Base-by-base conservation (phyloP, 2,113 vertebrate species). In the Apodemus speciosus region DNA sequence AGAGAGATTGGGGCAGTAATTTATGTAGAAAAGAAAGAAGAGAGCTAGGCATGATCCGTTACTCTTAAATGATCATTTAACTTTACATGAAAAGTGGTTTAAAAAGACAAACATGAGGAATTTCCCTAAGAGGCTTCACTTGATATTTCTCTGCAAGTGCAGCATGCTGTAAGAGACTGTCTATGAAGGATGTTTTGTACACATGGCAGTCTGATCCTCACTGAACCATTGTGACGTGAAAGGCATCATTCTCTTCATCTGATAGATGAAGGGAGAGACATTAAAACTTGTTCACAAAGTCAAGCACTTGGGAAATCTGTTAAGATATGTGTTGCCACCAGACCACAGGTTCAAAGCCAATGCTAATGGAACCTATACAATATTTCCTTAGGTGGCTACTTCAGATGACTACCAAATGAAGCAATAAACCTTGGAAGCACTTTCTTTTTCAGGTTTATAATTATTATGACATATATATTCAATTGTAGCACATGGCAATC, bases 391-490 rank as follows among this genome's bases (percentile, higher is more conserved):
- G 60, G 9, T 14, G 9, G 20, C 32, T 91, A 4, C 81, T 83
- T 49, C 68, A 83, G 68, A 68, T 56, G 32, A 49, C 51, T 46
- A 80, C 35, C 32, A 51, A 58, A 60, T 60, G 7, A 92, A 96
- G 49, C 7, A 75, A 71, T 85, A n/a, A 91, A 89, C 23, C 56
- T 18, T 84, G 14, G 6, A 23, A 35, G 16, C 1, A 91, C 56
- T 91, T 94, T 69, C 16, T 69, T 95, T 79, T 90, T 60, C 87
- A 38, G 89, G 20, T 87, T 69, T 77, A 75, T 87, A 83, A 56
- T 86, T 53, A 79, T 79, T 21, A 88, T 23, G 32, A n/a, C 30
- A 64, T 51, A 56, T 43, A 0, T 40, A 56, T 73, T 68, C 9
- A 64, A 73, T 62, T 88, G 16, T 9, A 80, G 56, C 16, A 51